Conservation (phyloP, 2,888 invertebrate genomes). For the Cerastis rubricosa region DNA sequence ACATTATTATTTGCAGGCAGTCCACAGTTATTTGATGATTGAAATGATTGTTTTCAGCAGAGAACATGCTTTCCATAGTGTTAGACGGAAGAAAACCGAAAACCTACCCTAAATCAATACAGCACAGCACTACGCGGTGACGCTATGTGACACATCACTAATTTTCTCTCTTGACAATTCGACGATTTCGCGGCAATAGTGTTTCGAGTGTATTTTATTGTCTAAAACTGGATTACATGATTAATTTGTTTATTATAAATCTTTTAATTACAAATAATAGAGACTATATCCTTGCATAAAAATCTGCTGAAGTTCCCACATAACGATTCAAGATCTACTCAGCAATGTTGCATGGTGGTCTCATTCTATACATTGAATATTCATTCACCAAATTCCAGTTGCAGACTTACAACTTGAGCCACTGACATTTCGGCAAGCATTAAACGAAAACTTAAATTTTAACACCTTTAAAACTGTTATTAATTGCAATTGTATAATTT, state of each 20-base stretch:
- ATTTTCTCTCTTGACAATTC: too few species aligned
- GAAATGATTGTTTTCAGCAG: not conserved
- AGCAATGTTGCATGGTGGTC: constrained; percentile 20
- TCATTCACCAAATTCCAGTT: constrained; percentile 36
- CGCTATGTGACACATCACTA: too few species aligned
- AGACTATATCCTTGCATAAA: not conserved
- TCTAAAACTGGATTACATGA: too few species aligned
- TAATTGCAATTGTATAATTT: constrained; percentile 59
- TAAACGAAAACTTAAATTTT: constrained; percentile 53
- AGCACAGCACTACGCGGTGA: too few species aligned
- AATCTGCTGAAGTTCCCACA: not conserved
- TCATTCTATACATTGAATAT: constrained; percentile 19
- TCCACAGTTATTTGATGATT: not conserved
- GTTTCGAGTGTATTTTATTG: too few species aligned
- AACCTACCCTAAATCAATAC: too few species aligned
- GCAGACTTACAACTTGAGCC: constrained; percentile 30
- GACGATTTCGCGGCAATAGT: too few species aligned
- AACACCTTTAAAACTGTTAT: constrained; percentile 60
- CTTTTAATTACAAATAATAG: too few species aligned
- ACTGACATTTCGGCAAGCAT: constrained; percentile 56
- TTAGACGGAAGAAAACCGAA: too few species aligned
- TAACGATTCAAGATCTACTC: not conserved
- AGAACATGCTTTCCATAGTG: not conserved
- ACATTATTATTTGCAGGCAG: not conserved
- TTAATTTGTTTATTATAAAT: too few species aligned